phyloP scores from a whole-genome alignment of 1,140 invertebrate genomes.

The Ceratina australensis region DNA sequence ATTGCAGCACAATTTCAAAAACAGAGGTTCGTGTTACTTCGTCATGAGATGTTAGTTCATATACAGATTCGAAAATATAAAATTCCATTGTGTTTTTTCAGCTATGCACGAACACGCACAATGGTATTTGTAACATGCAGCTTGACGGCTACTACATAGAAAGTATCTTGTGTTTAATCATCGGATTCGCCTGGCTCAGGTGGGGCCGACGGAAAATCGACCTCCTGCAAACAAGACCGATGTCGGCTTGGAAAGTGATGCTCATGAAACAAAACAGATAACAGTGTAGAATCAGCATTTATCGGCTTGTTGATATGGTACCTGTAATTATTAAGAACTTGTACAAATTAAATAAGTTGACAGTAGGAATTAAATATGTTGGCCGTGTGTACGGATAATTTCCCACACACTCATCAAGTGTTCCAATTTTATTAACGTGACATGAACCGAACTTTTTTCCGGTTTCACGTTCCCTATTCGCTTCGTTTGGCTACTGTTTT shows the following conservation, averaged over 20 bases:
- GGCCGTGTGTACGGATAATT: slow-evolving; percentile 12
- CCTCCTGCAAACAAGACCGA: slow-evolving; percentile 78
- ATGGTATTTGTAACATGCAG: slow-evolving; percentile 86
- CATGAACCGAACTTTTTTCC: slow-evolving; percentile 18
- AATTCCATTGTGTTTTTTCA: slow-evolving; percentile 72
- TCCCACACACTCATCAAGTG: slow-evolving; percentile 53
- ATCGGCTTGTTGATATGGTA: slow-evolving; percentile 29
- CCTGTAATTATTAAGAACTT: slow-evolving; percentile 49
- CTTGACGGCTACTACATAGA: slow-evolving; percentile 97
- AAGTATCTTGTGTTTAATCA: slow-evolving; percentile 87
- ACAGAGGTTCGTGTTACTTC: slow-evolving; percentile 76
- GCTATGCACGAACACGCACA: slow-evolving; percentile 83
- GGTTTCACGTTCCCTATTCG: background rate
- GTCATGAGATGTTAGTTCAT: slow-evolving; percentile 20
- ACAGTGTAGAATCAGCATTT: slow-evolving; percentile 50
- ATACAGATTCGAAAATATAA: background rate
- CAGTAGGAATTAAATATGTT: slow-evolving; percentile 2
- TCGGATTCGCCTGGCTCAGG: slow-evolving; percentile 92
- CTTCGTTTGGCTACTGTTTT: background rate
- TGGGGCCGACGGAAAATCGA: slow-evolving; percentile 83
- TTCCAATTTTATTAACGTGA: slow-evolving; percentile 51
- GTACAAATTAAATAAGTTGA: slow-evolving; percentile 23
- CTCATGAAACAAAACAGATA: slow-evolving; percentile 65
- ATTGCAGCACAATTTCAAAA: slow-evolving; percentile 78
- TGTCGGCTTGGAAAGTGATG: slow-evolving; percentile 78